These are phyloP conservation scores for Murina feae DNA, from an alignment of 2,113 vertebrate genomes.

Conservation along the genomic window DNA sequence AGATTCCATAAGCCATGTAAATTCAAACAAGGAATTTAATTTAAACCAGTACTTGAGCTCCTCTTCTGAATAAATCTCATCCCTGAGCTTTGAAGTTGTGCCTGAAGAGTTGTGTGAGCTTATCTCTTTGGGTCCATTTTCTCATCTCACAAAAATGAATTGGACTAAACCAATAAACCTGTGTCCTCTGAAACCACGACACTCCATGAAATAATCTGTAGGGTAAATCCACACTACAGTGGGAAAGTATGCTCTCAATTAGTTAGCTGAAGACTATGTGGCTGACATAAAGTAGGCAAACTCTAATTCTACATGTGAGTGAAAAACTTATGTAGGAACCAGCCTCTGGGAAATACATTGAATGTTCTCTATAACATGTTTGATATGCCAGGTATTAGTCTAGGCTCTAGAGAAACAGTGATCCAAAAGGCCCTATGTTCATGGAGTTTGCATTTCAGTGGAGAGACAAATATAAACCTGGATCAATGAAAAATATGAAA, in stretches of 20 bases:
- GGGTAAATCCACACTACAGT: not conserved
- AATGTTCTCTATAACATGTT: not conserved
- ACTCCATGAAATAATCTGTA: not conserved
- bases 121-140: not conserved
- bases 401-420: not conserved
- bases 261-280: not conserved
- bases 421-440: not conserved
- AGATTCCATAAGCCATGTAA: not conserved
- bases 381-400: no score
- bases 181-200: not conserved
- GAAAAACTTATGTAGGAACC: not conserved
- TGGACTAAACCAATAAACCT: not conserved
- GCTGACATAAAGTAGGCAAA: not conserved
- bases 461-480: not conserved
- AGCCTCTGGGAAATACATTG: not conserved
- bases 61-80: not conserved
- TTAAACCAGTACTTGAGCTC: not conserved
- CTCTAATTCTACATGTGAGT: not conserved
- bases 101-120: not conserved
- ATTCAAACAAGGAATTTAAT: not conserved
- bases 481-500: not conserved
- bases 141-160: not conserved
- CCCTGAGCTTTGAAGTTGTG: not conserved
- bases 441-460: not conserved
- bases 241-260: not conserved